These are phyloP conservation scores for Sciurus carolinensis DNA, from an alignment of 2,797 vertebrate genomes.

Conservation along the genomic window DNA sequence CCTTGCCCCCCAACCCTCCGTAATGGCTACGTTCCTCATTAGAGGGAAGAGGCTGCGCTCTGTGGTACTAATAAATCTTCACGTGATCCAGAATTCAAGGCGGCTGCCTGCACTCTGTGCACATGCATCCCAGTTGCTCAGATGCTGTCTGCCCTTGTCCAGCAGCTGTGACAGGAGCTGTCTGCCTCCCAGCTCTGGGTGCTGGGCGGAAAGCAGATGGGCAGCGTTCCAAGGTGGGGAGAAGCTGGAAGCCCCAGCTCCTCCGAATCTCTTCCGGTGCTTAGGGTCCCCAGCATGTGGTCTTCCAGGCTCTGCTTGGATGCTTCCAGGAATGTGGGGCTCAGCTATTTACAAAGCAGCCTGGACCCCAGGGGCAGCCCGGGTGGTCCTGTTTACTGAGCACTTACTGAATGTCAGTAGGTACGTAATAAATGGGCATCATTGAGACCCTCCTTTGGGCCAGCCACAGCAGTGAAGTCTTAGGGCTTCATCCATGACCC, in stretches of 20 bases:
- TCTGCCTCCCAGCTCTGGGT: neutral
- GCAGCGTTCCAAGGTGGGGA: neutral
- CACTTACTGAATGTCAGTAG: neutral
- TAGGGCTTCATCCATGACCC: neutral
- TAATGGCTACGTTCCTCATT: slow-evolving; percentile 57
- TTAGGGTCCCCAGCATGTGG: too few relatives aligned
- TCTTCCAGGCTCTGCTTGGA: slow-evolving; percentile 47
- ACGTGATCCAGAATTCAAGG: neutral
- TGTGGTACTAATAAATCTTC: slow-evolving; percentile 27
- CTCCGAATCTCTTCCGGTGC: neutral
- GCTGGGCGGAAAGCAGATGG: neutral
- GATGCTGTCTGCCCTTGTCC: slow-evolving; percentile 39
- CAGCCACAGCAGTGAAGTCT: neutral
- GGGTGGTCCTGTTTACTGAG: neutral
- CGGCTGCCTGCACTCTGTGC: slow-evolving; percentile 43
- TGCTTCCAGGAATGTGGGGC: neutral
- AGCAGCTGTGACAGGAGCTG: neutral
- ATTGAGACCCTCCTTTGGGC: neutral
- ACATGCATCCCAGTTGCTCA: slow-evolving; percentile 76
- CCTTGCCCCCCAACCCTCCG: neutral
- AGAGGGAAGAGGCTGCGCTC: slow-evolving; percentile 48
- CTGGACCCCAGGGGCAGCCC: neutral
- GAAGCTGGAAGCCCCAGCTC: neutral
- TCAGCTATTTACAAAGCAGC: neutral
- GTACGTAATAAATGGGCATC: neutral